Base-by-base conservation (phyloP, 1,140 invertebrate species). In the Anadara kagoshimensis region DNA sequence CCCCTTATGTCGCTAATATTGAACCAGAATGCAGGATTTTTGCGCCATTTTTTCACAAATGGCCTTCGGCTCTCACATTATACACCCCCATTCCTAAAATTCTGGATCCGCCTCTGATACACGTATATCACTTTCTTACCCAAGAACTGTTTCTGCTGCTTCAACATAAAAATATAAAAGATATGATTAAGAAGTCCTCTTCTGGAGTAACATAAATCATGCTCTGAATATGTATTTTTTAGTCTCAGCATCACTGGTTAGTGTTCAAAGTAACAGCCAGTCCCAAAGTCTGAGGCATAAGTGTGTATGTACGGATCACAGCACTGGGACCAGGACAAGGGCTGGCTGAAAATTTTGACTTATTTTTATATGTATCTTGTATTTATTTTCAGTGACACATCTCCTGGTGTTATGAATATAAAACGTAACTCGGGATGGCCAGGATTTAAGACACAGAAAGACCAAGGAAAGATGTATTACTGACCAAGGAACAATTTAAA, bases 401-500 rank as follows among this genome's bases (percentile, higher is more conserved):
- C 57, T 22, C 58, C 69, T 14, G 69, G 24, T 11, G 49, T 57
- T 36, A 76, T 77, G 70, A 77, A 80, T 45, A 75, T 80, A 47
- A 80, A 78, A 53, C 65, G 79, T 45, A 78, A 78, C 47, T 73
- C 76, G 14, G 76, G 79, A 26, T 80, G 79, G 79, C 76, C 79
- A 44, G 67, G 45, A 12, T 76, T 80, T 24, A 70, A 74, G 47
- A 80, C 79, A 41, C 72, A 78, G 47, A 78, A 75, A 53, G 79
- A 80, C 58, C 73, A 78, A 57, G 76, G 76, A 14, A 78, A 75
- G 68, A 58, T 57, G 5, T 80, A 80, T 36, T 80, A 80, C 63
- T 80, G 67, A 80, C 29, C 29, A 36, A 36, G 29, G 29, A 36
- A 36, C 36, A 10, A 16, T 12, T 16, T 24, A 53, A 11, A 66